Base-by-base conservation (phyloP, 2,888 invertebrate species). In the Caenorhabditis sp. region DNA sequence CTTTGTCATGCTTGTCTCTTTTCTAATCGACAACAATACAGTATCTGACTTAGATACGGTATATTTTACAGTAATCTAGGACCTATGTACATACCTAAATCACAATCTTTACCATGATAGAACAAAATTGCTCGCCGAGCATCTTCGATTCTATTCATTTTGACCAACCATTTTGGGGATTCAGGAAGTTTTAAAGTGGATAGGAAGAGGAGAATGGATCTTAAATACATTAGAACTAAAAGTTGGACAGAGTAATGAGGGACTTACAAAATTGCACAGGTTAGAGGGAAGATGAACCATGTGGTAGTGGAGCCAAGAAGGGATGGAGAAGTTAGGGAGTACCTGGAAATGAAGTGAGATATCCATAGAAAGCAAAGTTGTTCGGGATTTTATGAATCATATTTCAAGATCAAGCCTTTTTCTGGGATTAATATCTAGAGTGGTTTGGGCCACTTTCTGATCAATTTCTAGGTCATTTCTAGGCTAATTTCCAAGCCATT, bases 251-350 rank as follows among this genome's bases (percentile, higher is more conserved):
- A 17, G 14, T 10, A 31, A 31, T n/a, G n/a, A 31, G 31, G 10
- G 31, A 31, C 31, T 31, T 17, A 36, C 38, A 38, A 21, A 58
- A 36, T 21, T 38, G 38, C 4, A 23, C 58, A 21, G 14, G 25
- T 31, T 1, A 65, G 54, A 4, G 65, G 65, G 43, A 65, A 65
- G n/a, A 65, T 31, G 59, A 59, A 65, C 65, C 65, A 65, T 21
- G 59, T 65, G 38, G 52, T 59, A 7, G 53, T 2, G 14, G 49
- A 50, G 12, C 65, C 65, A n/a, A 65, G 43, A 3, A 65, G 17
- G 21, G 23, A 8, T 20, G 65, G 65, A 23, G 65, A 65, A 20
- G 65, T 59, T 31, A 59, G 23, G 1, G 65, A 59, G 12, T 58
- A n/a, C 65, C 65, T 65, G 53, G 20, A 56, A 50, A 50, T 31